Percentiles rank a stretch among this genome's conserved stretches.
phyloP scores from a whole-genome alignment of 2,797 vertebrate species.

The Pitangus sulphuratus region DNA sequence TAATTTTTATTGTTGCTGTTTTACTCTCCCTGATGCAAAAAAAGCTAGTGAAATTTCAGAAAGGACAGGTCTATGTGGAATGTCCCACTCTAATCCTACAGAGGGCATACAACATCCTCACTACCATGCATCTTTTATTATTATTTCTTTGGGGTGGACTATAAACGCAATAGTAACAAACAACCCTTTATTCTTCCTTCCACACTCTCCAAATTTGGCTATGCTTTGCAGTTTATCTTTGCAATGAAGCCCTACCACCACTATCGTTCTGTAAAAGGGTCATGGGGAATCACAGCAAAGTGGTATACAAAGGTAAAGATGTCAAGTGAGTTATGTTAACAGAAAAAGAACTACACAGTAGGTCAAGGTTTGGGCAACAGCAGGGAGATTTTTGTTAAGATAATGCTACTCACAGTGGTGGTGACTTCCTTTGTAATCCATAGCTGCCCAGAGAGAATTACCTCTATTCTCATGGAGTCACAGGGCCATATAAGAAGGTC shows the following conservation, averaged over 20 bases:
- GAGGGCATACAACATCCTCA: neutral
- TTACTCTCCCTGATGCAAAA: neutral
- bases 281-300: constrained; percentile 28
- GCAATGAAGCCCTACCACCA: neutral
- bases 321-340: constrained; percentile 58
- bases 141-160: neutral
- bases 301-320: constrained; percentile 54
- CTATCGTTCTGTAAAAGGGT: constrained; percentile 18
- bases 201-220: neutral
- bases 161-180: neutral
- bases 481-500: constrained; percentile 7
- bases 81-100: neutral
- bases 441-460: constrained; percentile 29
- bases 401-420: constrained; percentile 11
- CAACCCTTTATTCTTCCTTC: neutral
- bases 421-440: constrained; percentile 40
- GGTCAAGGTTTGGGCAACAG: constrained; percentile 61
- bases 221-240: constrained; percentile 1
- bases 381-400: constrained; percentile 51
- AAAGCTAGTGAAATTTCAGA: neutral
- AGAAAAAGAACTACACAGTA: constrained; percentile 44
- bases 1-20: neutral
- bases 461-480: constrained; percentile 32
- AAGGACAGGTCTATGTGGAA: neutral
- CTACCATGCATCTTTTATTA: neutral